Percentiles rank a stretch among this genome's conserved stretches.
Evolutionary conservation across 2,888 invertebrate genomes (phyloP).

Genomic region (Sceliomorpha sp.): DNA sequence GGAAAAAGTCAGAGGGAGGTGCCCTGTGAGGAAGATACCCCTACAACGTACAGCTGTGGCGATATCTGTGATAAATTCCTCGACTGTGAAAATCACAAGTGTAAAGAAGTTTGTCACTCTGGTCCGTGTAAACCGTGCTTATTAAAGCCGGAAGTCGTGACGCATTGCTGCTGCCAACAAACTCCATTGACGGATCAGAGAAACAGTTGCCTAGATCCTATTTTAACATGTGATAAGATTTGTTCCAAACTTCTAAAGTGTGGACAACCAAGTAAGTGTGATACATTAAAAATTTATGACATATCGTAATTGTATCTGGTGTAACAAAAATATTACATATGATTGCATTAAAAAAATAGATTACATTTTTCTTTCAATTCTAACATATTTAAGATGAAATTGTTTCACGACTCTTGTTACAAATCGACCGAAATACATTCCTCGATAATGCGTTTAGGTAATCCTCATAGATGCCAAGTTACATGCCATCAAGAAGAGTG

Average conservation of each 20-base stretch:
- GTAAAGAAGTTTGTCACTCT: conserved; percentile 85
- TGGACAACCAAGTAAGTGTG: conserved; percentile 79
- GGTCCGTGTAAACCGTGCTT: conserved; percentile 86
- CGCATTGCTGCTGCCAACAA: conserved; percentile 89
- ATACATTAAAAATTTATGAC: too few relatives aligned
- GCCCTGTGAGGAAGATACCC: conserved; percentile 83
- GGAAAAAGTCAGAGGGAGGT: conserved; percentile 84
- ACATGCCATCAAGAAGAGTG: conserved; percentile 88
- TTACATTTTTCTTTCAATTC: too few relatives aligned
- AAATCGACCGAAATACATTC: too few relatives aligned
- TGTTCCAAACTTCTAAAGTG: conserved; percentile 80
- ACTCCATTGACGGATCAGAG: conserved; percentile 82
- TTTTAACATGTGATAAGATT: conserved; percentile 89
- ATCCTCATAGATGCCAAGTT: conserved; percentile 86
- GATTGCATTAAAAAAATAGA: too few relatives aligned
- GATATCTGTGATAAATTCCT: conserved; percentile 84
- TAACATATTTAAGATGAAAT: too few relatives aligned
- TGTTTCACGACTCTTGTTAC: too few relatives aligned
- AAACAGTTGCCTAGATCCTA: conserved; percentile 88
- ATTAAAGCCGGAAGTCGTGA: conserved; percentile 83
- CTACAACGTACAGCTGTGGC: conserved; percentile 83
- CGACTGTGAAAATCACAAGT: conserved; percentile 87
- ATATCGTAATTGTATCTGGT: too few relatives aligned
- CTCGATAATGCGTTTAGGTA: too few relatives aligned
- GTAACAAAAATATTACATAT: too few relatives aligned